Conservation (phyloP, 2,888 invertebrate genomes). For the Ditula angustiorana region DNA sequence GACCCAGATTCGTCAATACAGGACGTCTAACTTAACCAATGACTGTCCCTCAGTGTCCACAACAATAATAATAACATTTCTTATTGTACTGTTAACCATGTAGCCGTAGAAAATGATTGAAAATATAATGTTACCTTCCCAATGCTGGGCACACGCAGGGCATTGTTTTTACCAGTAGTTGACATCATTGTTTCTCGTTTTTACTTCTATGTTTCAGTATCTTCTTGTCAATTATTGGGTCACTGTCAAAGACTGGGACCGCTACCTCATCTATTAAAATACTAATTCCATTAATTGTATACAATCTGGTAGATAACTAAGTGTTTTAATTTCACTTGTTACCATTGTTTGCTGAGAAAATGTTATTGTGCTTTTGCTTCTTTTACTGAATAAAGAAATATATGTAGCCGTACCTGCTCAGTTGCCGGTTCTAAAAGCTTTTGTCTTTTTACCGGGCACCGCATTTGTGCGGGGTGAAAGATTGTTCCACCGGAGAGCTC, state of each 20-base stretch:
- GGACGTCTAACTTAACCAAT: background rate
- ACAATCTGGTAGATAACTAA: background rate
- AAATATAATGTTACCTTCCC: no score
- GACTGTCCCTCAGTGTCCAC: background rate
- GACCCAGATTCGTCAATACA: background rate
- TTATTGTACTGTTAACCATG: no score
- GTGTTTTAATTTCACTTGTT: conserved; percentile 19
- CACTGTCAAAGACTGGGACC: no score
- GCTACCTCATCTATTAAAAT: background rate
- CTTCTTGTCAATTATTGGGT: no score
- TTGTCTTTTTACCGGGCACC: conserved; percentile 34
- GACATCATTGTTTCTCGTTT: no score
- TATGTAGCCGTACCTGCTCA: conserved; percentile 33
- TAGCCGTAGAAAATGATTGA: no score
- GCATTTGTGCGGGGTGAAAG: conserved; percentile 29
- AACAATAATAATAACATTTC: background rate
- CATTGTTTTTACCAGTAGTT: no score
- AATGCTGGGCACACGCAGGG: no score
- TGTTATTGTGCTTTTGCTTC: conserved; percentile 12
- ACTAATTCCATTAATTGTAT: background rate
- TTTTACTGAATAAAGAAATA: conserved; percentile 29
- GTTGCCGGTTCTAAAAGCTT: conserved; percentile 32
- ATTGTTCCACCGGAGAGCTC: conserved; percentile 14
- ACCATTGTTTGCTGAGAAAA: conserved; percentile 13
- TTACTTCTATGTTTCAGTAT: no score